A percentile compares a stretch with the other conserved stretches of the same genome.
Conservation (phyloP, 1,140 invertebrate species). For the Meloidogyne floridensis region DNA sequence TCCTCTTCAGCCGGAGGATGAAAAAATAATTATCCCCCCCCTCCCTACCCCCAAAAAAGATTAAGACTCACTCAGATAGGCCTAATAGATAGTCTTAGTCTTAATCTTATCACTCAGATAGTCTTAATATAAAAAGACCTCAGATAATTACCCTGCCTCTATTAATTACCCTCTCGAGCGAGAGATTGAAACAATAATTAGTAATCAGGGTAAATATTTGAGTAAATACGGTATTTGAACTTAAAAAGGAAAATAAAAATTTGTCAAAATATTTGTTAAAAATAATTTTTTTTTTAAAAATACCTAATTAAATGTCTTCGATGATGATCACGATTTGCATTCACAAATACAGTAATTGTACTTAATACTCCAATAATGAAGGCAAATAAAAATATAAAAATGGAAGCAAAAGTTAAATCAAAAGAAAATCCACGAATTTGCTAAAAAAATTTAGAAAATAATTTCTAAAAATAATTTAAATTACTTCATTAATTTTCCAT, state of each 20-base stretch:
- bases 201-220: too few species aligned
- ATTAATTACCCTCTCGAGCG: too few species aligned
- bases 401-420: constrained; percentile 24
- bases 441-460: constrained; percentile 8
- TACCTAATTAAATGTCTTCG: constrained; percentile 24
- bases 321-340: constrained; percentile 6
- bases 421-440: constrained; percentile 28
- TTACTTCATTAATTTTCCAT: constrained; percentile 23
- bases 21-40: too few species aligned
- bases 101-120: too few species aligned
- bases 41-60: too few species aligned
- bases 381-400: constrained; percentile 25
- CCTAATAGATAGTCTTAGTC: too few species aligned
- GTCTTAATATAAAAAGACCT: too few species aligned
- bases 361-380: constrained; percentile 24
- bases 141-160: too few species aligned
- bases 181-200: too few species aligned
- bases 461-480: neutral
- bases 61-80: too few species aligned
- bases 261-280: constrained; percentile 2
- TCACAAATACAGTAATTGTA: constrained; percentile 14
- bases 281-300: constrained; percentile 7
- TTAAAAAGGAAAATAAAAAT: neutral
- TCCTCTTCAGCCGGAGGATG: too few species aligned
- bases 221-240: too few species aligned